A percentile compares a stretch with the other conserved stretches of the same genome.
Conservation (phyloP, 2,113 vertebrate genomes). For the Tapirus terrestris region DNA sequence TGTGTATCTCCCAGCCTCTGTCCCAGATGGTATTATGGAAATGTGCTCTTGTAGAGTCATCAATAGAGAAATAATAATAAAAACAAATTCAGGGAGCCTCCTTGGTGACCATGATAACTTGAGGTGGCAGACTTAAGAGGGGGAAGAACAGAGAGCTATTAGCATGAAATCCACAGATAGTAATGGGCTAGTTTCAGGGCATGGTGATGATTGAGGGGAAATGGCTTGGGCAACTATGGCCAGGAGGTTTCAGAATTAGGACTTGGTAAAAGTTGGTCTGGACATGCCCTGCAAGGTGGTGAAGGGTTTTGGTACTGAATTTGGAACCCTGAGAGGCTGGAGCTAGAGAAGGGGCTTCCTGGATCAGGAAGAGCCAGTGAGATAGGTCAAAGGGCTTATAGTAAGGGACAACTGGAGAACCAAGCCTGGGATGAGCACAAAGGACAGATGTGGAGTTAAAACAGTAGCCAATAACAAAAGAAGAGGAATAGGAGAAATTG, state of each 20-base stretch:
- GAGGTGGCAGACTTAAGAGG: not conserved
- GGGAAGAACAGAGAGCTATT: not conserved
- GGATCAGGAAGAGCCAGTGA: not conserved
- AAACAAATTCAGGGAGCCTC: not conserved
- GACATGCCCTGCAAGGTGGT: not conserved
- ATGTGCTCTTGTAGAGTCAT: not conserved
- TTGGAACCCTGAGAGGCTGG: not conserved
- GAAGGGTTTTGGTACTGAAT: not conserved
- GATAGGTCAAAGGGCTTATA: not conserved
- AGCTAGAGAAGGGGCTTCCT: not conserved
- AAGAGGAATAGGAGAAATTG: not conserved
- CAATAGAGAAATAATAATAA: not conserved
- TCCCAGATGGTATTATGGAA: not conserved
- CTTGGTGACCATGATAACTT: not conserved
- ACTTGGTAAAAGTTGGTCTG: not conserved
- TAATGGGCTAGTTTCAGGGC: not conserved
- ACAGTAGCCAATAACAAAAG: not conserved
- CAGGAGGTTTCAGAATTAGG: not conserved
- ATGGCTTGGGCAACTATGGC: not conserved
- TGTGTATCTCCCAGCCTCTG: not conserved
- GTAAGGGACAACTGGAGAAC: not conserved
- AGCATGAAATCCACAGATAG: not conserved
- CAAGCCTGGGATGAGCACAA: not conserved
- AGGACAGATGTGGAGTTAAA: not conserved
- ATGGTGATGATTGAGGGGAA: not conserved